These are phyloP conservation scores for Metaphire vulgaris DNA, from an alignment of 1,140 invertebrate species.

Conservation along the genomic window DNA sequence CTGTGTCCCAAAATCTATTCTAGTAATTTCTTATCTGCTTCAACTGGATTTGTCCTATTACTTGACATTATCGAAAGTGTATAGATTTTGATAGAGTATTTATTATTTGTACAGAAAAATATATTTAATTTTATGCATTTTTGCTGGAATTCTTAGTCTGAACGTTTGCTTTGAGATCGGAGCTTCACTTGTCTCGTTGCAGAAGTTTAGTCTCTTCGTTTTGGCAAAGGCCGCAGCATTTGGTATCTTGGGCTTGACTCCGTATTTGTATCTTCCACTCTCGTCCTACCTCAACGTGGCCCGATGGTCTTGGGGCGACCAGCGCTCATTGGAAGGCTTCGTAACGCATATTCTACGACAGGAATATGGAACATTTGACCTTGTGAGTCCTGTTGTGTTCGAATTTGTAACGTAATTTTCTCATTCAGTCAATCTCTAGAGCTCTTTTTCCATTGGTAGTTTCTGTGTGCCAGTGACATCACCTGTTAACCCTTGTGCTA, in stretches of 20 bases:
- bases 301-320: constrained; percentile 49
- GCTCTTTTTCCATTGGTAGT: neutral
- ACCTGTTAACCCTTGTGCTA: too few relatives aligned
- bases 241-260: constrained; percentile 37
- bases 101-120: too few relatives aligned
- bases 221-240: constrained; percentile 31
- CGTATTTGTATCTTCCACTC: constrained; percentile 45
- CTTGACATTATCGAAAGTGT: too few relatives aligned
- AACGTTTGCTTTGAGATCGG: too few relatives aligned
- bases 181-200: too few relatives aligned
- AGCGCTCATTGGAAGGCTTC: constrained; percentile 41
- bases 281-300: constrained; percentile 36
- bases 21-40: too few relatives aligned
- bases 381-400: constrained; percentile 35
- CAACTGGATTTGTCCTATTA: too few relatives aligned
- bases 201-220: constrained; percentile 32
- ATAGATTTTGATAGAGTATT: too few relatives aligned
- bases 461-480: too few relatives aligned
- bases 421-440: neutral
- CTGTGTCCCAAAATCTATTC: too few relatives aligned
- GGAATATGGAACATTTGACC: constrained; percentile 49
- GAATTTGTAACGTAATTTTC: neutral
- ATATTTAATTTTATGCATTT: too few relatives aligned
- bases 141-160: too few relatives aligned
- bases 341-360: constrained; percentile 41